Evolutionary conservation across 1,140 invertebrate genomes (phyloP).

Genomic region (Pomacea maculata): DNA sequence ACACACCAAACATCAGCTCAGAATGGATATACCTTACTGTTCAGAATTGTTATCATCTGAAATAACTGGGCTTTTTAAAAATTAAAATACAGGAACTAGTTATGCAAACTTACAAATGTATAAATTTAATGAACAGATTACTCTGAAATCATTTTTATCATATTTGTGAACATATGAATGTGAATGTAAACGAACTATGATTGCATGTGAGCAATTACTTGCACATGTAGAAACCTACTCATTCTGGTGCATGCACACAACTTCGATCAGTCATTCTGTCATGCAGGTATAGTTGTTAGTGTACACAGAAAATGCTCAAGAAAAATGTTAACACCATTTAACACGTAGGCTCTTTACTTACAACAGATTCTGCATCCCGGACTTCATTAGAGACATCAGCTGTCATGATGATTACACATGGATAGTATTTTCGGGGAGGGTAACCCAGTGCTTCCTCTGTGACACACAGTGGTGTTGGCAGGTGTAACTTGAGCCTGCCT

Average conservation of each 20-base stretch:
- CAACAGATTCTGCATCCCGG: conserved; percentile 5
- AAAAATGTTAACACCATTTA: background rate
- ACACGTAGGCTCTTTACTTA: conserved; percentile 6
- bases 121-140: too few species aligned
- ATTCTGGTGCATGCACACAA: background rate
- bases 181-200: too few species aligned
- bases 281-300: background rate
- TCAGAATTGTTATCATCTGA: too few species aligned
- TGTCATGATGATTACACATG: conserved; percentile 27
- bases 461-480: conserved; percentile 22
- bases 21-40: too few species aligned
- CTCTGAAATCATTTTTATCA: too few species aligned
- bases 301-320: background rate
- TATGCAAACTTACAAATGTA: too few species aligned
- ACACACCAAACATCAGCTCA: too few species aligned
- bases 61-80: conserved; percentile 4
- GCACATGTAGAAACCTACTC: too few species aligned
- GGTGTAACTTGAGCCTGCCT: background rate
- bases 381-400: conserved; percentile 6
- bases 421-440: conserved; percentile 30
- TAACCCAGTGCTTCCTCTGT: conserved; percentile 28
- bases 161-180: too few species aligned
- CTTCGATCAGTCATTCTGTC: background rate
- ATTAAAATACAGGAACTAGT: too few species aligned
- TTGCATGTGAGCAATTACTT: too few species aligned